Evolutionary conservation across 2,888 invertebrate species (phyloP), one percentile per base, ranked within the genome.

Genomic region (Nipponacmea schrenckii): DNA sequence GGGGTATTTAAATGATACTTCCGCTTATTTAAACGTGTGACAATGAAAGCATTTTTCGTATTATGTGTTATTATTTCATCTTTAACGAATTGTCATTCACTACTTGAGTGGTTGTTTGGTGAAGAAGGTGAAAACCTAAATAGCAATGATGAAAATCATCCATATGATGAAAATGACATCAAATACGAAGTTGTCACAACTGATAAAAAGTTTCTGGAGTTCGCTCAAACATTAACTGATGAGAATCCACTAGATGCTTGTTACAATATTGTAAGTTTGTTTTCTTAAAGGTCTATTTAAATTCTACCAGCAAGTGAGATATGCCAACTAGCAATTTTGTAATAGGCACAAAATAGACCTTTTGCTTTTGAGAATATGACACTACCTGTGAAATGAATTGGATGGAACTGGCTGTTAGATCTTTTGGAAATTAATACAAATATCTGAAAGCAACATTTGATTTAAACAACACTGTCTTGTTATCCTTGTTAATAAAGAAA

Each of bases 181-280:
- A 80, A 80, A 7, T 92, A 91, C 82, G 92, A 92, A 88, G 89
- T 91, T n/a, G 87, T 89, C 45, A 87, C 89, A 24, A 84, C 87
- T 1, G 93, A 93, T 83, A 92, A 93, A 78, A 92, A 92, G 77
- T 93, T 93, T 81, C 88, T 93, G n/a, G 90, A 90, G 68, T 91
- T 92, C 84, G 92, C 92, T 31, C 91, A 92, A 84, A 89, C 92
- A 67, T 91, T 92, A 15, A 90, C 91, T 69, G 86, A 91, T 74
- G 90, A 92, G 0, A 91, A 91, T 0, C 91, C 92, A 2, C 84
- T 93, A 67, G 92, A 93, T 86, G 90, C 90, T 14, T 93, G 93
- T 84, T 92, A 93, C 82, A 92, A 93, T 79, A 91, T 91, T 84
- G 92, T 92, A 75, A 79, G 72, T 71, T 20, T 48, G 7, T 62